phyloP scores from a whole-genome alignment of 2,888 invertebrate genomes.

The Furcula furcula region DNA sequence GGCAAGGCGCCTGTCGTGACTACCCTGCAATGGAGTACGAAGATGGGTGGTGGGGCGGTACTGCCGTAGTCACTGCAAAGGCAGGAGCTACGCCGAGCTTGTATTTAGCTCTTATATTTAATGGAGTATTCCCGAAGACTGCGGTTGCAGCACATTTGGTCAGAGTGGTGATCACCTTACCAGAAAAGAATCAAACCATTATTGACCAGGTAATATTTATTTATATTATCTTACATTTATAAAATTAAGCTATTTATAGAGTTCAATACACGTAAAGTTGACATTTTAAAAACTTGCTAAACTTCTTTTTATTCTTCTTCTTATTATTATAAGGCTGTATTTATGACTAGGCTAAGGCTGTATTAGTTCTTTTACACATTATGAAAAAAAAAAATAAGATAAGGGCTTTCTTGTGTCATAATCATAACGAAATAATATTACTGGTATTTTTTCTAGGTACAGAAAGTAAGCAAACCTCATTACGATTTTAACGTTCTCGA shows the following conservation, averaged over 20 bases:
- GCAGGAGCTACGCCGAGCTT: slow-evolving; percentile 91
- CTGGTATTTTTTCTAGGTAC: slow-evolving; percentile 64
- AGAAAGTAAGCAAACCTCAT: slow-evolving; percentile 87
- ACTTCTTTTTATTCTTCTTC: too few relatives aligned
- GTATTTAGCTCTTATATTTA: slow-evolving; percentile 90
- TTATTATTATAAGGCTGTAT: too few relatives aligned
- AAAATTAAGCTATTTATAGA: too few relatives aligned
- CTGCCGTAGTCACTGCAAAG: slow-evolving; percentile 91
- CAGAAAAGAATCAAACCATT: slow-evolving; percentile 87
- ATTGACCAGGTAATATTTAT: slow-evolving; percentile 84
- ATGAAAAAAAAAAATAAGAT: too few relatives aligned
- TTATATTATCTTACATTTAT: too few relatives aligned
- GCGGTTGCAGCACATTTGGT: slow-evolving; percentile 85
- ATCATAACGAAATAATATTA: neutral
- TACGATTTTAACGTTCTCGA: slow-evolving; percentile 90
- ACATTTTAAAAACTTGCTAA: too few relatives aligned
- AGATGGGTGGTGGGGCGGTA: slow-evolving; percentile 92
- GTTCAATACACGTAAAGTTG: slow-evolving; percentile 4
- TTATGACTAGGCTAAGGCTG: too few relatives aligned
- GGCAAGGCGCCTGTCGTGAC: slow-evolving; percentile 79
- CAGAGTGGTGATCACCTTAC: slow-evolving; percentile 85
- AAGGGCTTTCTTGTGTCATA: too few relatives aligned
- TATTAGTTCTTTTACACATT: too few relatives aligned
- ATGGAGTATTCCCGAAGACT: slow-evolving; percentile 86
- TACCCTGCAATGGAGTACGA: slow-evolving; percentile 72